Base-by-base conservation (phyloP, 2,888 invertebrate species). In the Drosophila melanocephala region DNA sequence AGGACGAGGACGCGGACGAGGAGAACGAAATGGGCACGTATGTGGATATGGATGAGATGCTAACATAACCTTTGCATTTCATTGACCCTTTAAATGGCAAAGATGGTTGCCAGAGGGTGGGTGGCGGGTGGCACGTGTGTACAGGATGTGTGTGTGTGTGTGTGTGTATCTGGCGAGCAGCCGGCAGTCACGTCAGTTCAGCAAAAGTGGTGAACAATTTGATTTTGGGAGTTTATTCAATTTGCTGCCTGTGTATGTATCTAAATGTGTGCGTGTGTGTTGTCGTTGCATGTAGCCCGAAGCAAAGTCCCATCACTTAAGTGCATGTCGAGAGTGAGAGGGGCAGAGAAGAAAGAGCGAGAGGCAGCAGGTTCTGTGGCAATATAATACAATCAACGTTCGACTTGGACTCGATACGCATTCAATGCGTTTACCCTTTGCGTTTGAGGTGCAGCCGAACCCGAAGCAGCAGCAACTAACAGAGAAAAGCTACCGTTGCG, bases 371-470 rank as follows among this genome's bases (percentile, higher is more conserved):
- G 63, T 59, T 51, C 53, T 65, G 73, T 83, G 64, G 75, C 89
- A 87, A 87, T 91, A 90, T 84, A 90, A 90, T 84, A 87, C 91
- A 89, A 90, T 90, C 89, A 91, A 76, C 81, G 84, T 90, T 87
- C 66, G 88, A 72, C 85, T 80, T 72, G 66, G 89, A 73, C 82
- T 86, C 86, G 87, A 86, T 86, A 90, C 87, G 87, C 84, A 89
- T 90, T 86, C 86, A 89, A 90, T 90, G 89, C 76, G 81, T 87
- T 83, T 83, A 76, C 70, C 67, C 83, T 79, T 81, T 82, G 81
- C 77, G 61, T 87, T 83, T 77, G 73, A 87, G 75, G 72, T 76
- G 73, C 68, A 72, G 61, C 66, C 55, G 72, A 77, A 67, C 63
- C 68, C 26, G 9, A 26, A 26, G 26, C 55, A 69, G 53, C 66